Conservation (phyloP, 1,140 invertebrate species). For the Saccostrea cuccullata region DNA sequence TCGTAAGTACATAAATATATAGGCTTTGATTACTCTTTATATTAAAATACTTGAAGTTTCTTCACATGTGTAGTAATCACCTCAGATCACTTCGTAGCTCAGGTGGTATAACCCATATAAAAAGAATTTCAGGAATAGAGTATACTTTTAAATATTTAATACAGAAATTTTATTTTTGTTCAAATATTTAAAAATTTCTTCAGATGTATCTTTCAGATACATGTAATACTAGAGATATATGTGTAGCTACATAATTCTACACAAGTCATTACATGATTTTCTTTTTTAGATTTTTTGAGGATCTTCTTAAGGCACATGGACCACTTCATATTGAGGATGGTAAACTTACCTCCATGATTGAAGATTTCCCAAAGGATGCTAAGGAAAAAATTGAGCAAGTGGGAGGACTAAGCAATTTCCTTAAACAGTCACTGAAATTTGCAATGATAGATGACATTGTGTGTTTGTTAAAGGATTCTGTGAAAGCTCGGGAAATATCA, state of each 20-base stretch:
- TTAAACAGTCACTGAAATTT: slow-evolving; percentile 66
- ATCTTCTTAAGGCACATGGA: slow-evolving; percentile 65
- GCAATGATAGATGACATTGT: slow-evolving; percentile 67
- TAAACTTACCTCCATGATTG: slow-evolving; percentile 55
- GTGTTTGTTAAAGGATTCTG: slow-evolving; percentile 64
- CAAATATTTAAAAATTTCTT: too few species aligned
- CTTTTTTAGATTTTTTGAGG: slow-evolving; percentile 66
- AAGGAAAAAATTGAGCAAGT: slow-evolving; percentile 60
- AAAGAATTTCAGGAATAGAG: too few species aligned
- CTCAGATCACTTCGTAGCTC: too few species aligned
- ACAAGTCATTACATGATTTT: background rate
- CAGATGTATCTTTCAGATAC: too few species aligned
- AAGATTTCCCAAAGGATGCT: slow-evolving; percentile 67
- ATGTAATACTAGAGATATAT: too few species aligned
- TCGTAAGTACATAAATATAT: slow-evolving; percentile 51
- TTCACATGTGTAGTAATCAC: too few species aligned
- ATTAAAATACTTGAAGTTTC: too few species aligned
- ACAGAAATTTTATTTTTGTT: too few species aligned
- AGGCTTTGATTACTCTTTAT: too few species aligned
- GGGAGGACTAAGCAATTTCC: slow-evolving; percentile 64
- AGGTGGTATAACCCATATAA: too few species aligned
- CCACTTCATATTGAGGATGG: slow-evolving; percentile 62
- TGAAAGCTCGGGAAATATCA: slow-evolving; percentile 62
- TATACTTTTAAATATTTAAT: too few species aligned
- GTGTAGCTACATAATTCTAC: too few species aligned